Percentiles rank a stretch among this genome's conserved stretches.
Conservation (phyloP, 1,140 invertebrate species). For the Cataglyphis hispanica region DNA sequence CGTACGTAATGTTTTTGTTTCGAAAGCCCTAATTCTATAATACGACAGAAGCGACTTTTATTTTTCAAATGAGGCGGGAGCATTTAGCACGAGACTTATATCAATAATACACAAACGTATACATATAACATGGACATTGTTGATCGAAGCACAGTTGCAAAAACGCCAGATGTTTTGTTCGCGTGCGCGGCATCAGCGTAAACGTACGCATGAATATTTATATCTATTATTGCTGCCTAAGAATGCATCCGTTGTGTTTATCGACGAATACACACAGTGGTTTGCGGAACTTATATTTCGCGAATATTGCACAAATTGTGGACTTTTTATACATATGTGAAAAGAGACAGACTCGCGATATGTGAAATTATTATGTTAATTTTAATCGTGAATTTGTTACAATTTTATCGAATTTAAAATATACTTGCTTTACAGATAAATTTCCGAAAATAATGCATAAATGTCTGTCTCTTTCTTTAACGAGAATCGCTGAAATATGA, state of each 20-base stretch:
- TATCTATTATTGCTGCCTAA: constrained; percentile 45
- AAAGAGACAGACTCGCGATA: neutral
- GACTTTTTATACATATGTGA: neutral
- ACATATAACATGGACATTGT: neutral
- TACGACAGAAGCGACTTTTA: neutral
- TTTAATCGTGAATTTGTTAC: neutral
- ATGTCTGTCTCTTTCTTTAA: too few relatives aligned
- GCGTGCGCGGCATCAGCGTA: neutral
- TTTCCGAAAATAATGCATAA: neutral
- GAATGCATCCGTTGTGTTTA: constrained; percentile 45
- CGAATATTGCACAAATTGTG: constrained; percentile 11
- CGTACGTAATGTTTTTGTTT: neutral
- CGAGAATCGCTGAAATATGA: neutral
- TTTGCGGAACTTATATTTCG: constrained; percentile 33
- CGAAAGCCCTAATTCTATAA: neutral
- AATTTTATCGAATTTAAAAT: neutral
- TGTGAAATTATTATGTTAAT: constrained; percentile 35
- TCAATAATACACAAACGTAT: neutral
- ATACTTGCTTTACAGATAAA: neutral
- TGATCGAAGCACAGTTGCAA: neutral
- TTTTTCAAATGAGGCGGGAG: neutral
- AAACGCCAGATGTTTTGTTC: constrained; percentile 20
- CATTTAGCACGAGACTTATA: neutral
- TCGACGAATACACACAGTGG: constrained; percentile 8
- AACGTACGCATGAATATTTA: constrained; percentile 46